Base-by-base conservation (phyloP, 2,888 invertebrate genomes). In the Oxycera nigricornis region DNA sequence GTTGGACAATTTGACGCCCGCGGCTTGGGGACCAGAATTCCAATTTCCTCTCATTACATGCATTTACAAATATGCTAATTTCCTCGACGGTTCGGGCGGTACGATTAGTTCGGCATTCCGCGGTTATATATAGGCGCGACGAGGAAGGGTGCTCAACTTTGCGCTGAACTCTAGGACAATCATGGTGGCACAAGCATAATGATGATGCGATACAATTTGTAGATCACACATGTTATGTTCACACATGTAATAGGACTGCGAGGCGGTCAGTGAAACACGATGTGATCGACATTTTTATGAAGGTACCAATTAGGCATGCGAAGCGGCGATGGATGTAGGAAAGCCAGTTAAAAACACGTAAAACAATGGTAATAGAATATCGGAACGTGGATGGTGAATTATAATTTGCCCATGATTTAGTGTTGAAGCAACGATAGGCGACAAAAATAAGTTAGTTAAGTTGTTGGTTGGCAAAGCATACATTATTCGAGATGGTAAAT, bases 1-100 rank as follows among this genome's bases (percentile, higher is more conserved):
- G 59, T 59, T 59, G 59, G 59, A 59, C 59, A 59, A n/a, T 9
- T 59, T 59, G 26, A 28, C 28, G 59, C 59, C 59, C 28, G 59
- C 9, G 59, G 59, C 59, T 24, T 20, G 59, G 14, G 30, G 26
- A 59, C 59, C 59, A 59, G 59, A 59, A 59, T 59, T 24, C 17
- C 59, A 28, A 59, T 28, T 55, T 59, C 59, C 59, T 28, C 59
- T 28, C 59, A 17, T 59, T 59, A 59, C 59, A 59, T 28, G 59
- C 46, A 46, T 46, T 2, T 46, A 46, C 46, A 14, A 46, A 11
- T 59, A 59, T 59, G 59, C 59, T 28, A 59, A 59, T 59, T 59
- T 59, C 28, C 11, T 26, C 30, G 59, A 59, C 59, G 30, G 30
- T 59, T 59, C 59, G 59, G 59, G 59, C 17, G 59, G 59, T 59